Conservation (phyloP, 2,888 invertebrate genomes). For the Pheosia tremula region DNA sequence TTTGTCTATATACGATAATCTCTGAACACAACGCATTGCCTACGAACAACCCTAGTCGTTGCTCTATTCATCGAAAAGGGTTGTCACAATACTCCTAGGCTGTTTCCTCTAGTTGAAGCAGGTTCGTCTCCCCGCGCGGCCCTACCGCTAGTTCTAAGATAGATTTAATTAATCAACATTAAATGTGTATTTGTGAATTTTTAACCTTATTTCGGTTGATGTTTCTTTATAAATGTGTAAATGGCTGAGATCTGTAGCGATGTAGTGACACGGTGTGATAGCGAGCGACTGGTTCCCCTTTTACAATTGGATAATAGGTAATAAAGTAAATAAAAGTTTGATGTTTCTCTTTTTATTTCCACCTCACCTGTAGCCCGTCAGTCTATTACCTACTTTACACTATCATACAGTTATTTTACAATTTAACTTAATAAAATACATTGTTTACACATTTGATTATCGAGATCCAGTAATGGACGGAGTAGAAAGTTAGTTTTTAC, state of each 20-base stretch:
- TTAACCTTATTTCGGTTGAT: slow-evolving; percentile 79
- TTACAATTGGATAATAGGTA: slow-evolving; percentile 84
- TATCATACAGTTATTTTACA: slow-evolving; percentile 59
- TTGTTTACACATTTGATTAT: slow-evolving; percentile 7
- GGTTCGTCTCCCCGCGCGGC: slow-evolving; percentile 53
- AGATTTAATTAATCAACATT: slow-evolving; percentile 79
- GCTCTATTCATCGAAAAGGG: slow-evolving; percentile 32
- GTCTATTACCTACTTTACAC: slow-evolving; percentile 53
- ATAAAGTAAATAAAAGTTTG: slow-evolving; percentile 80
- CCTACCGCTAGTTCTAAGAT: slow-evolving; percentile 68
- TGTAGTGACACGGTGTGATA: slow-evolving; percentile 80
- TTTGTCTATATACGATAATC: slow-evolving; percentile 50
- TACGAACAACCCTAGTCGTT: slow-evolving; percentile 21
- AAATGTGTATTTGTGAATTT: slow-evolving; percentile 84
- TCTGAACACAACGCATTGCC: slow-evolving; percentile 43
- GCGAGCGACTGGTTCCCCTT: slow-evolving; percentile 80
- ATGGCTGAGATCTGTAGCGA: slow-evolving; percentile 79
- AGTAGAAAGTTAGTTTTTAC: slow-evolving; percentile 44
- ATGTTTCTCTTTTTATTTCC: slow-evolving; percentile 65
- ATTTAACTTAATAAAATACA: not conserved
- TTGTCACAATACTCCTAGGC: slow-evolving; percentile 28
- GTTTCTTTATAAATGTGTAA: slow-evolving; percentile 81
- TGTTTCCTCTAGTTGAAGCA: slow-evolving; percentile 25
- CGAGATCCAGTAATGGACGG: slow-evolving; percentile 50
- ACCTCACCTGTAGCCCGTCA: slow-evolving; percentile 26